Evolutionary conservation across 2,113 vertebrate genomes (phyloP).

Genomic region (Pungitius pungitius): DNA sequence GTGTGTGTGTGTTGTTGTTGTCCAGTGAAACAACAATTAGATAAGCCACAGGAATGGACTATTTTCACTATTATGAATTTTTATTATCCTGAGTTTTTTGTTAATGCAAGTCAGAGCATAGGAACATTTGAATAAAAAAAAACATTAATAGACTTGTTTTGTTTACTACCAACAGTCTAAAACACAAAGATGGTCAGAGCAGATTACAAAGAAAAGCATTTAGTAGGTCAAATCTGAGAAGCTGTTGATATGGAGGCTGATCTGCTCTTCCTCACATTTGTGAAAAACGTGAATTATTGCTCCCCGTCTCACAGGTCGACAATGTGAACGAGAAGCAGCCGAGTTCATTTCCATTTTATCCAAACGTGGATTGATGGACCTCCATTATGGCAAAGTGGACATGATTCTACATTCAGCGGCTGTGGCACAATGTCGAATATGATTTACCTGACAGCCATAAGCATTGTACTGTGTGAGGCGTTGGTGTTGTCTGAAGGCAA

Average conservation of each 20-base stretch:
- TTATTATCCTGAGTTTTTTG: not conserved
- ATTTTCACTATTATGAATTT: not conserved
- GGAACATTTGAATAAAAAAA: not conserved
- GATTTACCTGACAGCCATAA: conserved; percentile 80
- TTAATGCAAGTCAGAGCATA: not conserved
- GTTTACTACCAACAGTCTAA: not conserved
- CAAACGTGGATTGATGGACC: conserved; percentile 56
- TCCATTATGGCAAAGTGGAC: conserved; percentile 55
- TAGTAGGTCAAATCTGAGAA: not conserved
- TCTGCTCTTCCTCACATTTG: not conserved
- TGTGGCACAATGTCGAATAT: conserved; percentile 76
- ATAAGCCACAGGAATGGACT: not conserved
- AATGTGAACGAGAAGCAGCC: conserved; percentile 30
- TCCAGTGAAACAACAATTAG: not conserved
- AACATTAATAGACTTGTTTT: not conserved
- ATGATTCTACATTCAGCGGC: conserved; percentile 67
- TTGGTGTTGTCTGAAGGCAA: conserved; percentile 77
- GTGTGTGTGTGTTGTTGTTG: not conserved
- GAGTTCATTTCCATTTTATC: conserved; percentile 19
- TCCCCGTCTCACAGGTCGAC: conserved; percentile 56
- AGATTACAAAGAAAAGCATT: not conserved
- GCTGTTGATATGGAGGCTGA: not conserved
- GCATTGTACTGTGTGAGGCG: conserved; percentile 81
- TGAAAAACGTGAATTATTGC: not conserved
- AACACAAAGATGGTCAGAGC: not conserved